Base-by-base conservation (phyloP, 1,140 invertebrate genomes). In the Araneus ventricosus region DNA sequence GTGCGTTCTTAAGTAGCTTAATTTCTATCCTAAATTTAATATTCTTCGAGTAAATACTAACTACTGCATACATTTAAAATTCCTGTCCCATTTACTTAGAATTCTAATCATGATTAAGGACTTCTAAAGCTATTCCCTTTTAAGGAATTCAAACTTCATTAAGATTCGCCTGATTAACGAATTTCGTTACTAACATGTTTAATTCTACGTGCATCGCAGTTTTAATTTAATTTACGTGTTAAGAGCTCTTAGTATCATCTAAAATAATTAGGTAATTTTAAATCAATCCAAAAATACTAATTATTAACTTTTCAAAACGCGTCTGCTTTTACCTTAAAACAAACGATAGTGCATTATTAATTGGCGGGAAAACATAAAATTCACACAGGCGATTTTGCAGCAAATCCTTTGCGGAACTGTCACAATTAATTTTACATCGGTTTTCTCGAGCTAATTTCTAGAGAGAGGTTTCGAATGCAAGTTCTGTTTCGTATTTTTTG, bases 61-160 rank as follows among this genome's bases (percentile, higher is more conserved):
- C 45, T 52, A 52, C 45, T 52, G 10, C 45, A 52, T 14, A 14
- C 45, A 52, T 52, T 52, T 52, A 52, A 52, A 52, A 52, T 17
- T 52, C 45, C 45, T 52, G 45, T 52, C 45, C 45, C 45, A 14
- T 52, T 6, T 20, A 34, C 14, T 75, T 75, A 37, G 30, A 37
- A 20, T 75, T 34, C 70, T 20, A 37, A 30, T 75, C 70, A 75
- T 30, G 30, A 34, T 75, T 75, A 37, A 37, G 30, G 34, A 75
- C 63, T 67, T 67, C 27, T 67, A 67, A 67, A n/a, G n/a, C 24
- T 67, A 67, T 67, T 27, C 45, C 14, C 70, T 75, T 75, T 75
- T 75, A 75, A 75, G 10, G 70, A 75, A 75, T 75, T 34, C 34
- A 75, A 75, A 75, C 34, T 34, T 75, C 30, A 75, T 75, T 75